Conservation (phyloP, 2,113 vertebrate species). For the Hystrix cristata region DNA sequence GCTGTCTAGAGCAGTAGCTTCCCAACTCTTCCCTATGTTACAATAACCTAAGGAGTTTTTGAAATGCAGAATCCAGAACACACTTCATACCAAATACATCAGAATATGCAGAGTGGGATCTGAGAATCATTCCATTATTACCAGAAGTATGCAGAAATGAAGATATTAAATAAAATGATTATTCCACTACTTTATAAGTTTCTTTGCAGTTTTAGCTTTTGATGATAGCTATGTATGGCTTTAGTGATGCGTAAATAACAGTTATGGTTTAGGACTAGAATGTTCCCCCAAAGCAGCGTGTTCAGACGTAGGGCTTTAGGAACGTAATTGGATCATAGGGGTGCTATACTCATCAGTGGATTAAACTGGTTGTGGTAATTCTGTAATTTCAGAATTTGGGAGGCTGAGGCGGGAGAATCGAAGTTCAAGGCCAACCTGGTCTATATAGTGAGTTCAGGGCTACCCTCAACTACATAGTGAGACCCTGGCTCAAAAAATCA, state of each 20-base stretch:
- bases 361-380: background rate
- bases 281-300: background rate
- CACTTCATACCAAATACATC: background rate
- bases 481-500: background rate
- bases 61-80: background rate
- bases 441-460: background rate
- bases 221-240: background rate
- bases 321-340: background rate
- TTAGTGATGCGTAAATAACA: background rate
- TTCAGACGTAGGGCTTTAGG: background rate
- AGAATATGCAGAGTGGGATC: background rate
- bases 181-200: background rate
- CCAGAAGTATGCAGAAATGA: background rate
- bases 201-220: constrained; percentile 23
- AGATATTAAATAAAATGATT: constrained; percentile 4
- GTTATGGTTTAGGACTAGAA: background rate
- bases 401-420: background rate
- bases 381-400: background rate
- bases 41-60: background rate
- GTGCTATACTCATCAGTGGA: background rate
- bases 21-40: background rate
- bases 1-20: background rate
- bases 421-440: background rate
- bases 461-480: background rate
- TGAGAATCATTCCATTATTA: constrained; percentile 22